Evolutionary conservation across 2,797 vertebrate genomes (phyloP), one percentile per base, ranked within the genome.

Genomic region (Ctenochaetus hawaiiensis): DNA sequence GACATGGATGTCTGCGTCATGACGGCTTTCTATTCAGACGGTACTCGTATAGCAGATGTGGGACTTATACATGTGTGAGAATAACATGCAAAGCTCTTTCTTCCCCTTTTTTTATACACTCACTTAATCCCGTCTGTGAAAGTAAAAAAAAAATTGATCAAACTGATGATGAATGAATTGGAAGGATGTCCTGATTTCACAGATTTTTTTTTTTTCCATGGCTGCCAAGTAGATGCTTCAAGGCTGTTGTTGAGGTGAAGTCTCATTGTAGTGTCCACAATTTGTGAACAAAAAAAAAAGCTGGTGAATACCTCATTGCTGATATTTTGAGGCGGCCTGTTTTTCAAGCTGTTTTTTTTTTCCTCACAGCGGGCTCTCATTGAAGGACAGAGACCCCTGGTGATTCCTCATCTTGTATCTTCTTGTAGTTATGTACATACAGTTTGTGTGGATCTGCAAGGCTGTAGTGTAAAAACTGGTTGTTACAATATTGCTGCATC

Each of bases 221-320:
- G 64, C 73, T 73, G 72, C 72, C 49, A 57, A 57, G 61, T 81
- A 58, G 75, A 75, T 18, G 66, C 81, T 72, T 88, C 49, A n/a
- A 52, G 69, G 79, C 61, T 57, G 59, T 60, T 43, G 54, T 80
- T 16, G 22, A 30, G 30, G 30, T 30, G 30, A 30, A 30, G 30
- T 30, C 30, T 30, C 30, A 30, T 30, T 30, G 30, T 64, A 23
- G 66, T 75, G 54, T 78, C 69, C 58, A 47, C 30, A 56, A 57
- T 75, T 81, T 73, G 68, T 80, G 87, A 91, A 91, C 64, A 89
- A 30, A 30, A 30, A 26, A 26, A 81, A 91, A 85, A 67, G 54
- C 61, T 71, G 83, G 81, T 66, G 69, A 88, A 84, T 91, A 92
- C 91, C 90, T 93, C 90, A 86, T 81, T 52, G 63, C 77, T 83